Evolutionary conservation across 2,888 invertebrate genomes (phyloP).

Genomic region (Yponomeuta evonymella): DNA sequence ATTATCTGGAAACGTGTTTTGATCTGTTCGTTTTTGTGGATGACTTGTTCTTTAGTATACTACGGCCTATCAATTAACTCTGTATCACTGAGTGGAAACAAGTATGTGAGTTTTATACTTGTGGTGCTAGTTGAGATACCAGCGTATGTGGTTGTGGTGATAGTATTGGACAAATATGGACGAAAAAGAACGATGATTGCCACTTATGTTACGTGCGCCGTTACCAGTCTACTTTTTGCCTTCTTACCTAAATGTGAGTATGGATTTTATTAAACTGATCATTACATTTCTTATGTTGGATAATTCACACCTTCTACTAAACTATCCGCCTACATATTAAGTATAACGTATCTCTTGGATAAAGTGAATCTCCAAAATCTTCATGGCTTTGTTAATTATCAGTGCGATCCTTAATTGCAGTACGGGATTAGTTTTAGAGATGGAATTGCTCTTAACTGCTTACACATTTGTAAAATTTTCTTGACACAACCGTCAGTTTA

Average conservation of each 20-base stretch:
- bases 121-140: conserved; percentile 82
- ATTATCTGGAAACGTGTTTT: conserved; percentile 76
- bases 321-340: not conserved
- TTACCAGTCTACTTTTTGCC: conserved; percentile 76
- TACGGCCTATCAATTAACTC: conserved; percentile 88
- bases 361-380: no score
- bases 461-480: not conserved
- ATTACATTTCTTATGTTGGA: not conserved
- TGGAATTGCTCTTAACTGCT: not conserved
- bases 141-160: conserved; percentile 80
- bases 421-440: not conserved
- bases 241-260: conserved; percentile 77
- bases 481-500: not conserved
- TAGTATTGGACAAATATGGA: conserved; percentile 80
- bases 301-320: not conserved
- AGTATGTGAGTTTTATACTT: conserved; percentile 84
- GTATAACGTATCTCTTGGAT: no score
- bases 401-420: not conserved
- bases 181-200: conserved; percentile 78
- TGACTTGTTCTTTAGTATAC: conserved; percentile 86
- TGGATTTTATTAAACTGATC: no score
- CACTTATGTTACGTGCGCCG: conserved; percentile 78
- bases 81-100: conserved; percentile 82
- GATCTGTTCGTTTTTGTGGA: conserved; percentile 85
- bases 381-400: not conserved